Evolutionary conservation across 2,888 invertebrate species (phyloP), one percentile per base, ranked within the genome.

Genomic region (Slavum lentiscoides): DNA sequence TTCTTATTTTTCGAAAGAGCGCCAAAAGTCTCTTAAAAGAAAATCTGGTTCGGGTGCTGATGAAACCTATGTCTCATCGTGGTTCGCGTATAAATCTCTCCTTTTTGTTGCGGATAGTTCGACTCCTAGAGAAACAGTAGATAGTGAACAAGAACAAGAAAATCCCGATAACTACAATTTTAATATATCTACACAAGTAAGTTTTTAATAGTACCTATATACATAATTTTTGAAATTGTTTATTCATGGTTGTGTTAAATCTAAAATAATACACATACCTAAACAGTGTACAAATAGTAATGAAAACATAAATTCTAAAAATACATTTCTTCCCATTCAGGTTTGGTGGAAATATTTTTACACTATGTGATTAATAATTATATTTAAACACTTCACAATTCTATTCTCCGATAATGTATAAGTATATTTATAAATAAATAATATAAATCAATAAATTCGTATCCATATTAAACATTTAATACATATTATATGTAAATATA

Each of bases 41-140:
- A 82, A 74, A 76, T 75, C 69, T 64, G 83, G 82, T 72, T 68
- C 82, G 30, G 82, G 75, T 73, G 74, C 70, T 74, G 81, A 82
- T 70, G 43, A 68, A 43, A 75, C 49, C 21, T 58, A 82, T 15
- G 67, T 74, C 9, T 66, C 75, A 43, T 61, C 75, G 30, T 75
- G 72, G 81, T 82, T 83, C 21, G 74, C 80, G 49, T 82, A 83
- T 68, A 17, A 39, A 37, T 55, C 69, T 62, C 80, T 83, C 43
- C 66, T 82, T 72, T 72, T 82, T 83, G 66, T 75, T 72, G 30
- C 64, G 64, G 80, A 82, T 69, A 68, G 74, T 30, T 73, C 70
- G 58, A 80, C 66, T 17, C 83, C 80, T 39, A 68, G 83, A 75
- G 59, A 70, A 70, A 83, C 75, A 21, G 82, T 59, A 67, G 43